Conservation (phyloP, 2,797 vertebrate genomes). For the Lepilemur septentrionalis region DNA sequence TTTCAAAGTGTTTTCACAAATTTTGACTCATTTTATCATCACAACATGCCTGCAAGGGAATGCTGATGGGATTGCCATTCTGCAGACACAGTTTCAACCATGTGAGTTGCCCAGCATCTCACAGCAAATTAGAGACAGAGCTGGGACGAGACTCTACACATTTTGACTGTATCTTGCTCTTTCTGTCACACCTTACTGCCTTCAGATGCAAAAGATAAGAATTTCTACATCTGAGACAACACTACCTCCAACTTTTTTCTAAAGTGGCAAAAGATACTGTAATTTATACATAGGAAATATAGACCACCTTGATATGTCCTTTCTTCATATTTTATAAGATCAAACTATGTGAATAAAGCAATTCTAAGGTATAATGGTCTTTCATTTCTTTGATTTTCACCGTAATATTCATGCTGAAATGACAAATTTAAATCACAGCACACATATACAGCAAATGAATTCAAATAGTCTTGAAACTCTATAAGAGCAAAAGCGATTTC, state of each 20-base stretch:
- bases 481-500: conserved; percentile 56
- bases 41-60: neutral
- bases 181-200: neutral
- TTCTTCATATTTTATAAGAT: conserved; percentile 1
- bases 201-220: neutral
- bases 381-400: conserved; percentile 24
- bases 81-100: neutral
- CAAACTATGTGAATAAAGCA: conserved; percentile 1
- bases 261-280: neutral
- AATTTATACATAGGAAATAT: neutral
- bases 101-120: neutral
- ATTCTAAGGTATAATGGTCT: neutral
- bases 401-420: neutral
- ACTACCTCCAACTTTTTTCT: neutral
- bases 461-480: conserved; percentile 30
- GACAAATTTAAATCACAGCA: conserved; percentile 34
- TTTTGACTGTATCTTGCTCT: neutral
- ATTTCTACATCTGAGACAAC: neutral
- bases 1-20: neutral
- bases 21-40: conserved; percentile 20
- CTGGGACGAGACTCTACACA: neutral
- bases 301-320: neutral
- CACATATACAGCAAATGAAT: neutral
- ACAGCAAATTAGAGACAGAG: neutral
- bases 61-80: neutral